phyloP scores from a whole-genome alignment of 2,797 vertebrate species.

The Danio kyathit region DNA sequence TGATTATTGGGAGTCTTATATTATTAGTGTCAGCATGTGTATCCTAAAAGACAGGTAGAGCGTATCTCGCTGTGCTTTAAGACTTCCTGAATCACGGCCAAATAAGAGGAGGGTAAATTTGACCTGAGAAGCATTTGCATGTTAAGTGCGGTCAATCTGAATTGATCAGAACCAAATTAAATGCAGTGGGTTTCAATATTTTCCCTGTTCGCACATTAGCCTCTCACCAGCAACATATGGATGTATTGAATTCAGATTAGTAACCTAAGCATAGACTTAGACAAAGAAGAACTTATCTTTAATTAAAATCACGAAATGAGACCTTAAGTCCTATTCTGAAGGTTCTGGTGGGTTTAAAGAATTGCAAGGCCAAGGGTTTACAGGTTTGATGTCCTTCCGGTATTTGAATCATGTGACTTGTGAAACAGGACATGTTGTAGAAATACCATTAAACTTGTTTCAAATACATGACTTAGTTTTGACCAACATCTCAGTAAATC shows the following conservation, averaged over 20 bases:
- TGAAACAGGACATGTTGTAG: background rate
- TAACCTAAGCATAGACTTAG: constrained; percentile 87
- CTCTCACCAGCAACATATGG: constrained; percentile 88
- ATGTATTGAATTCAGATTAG: constrained; percentile 97
- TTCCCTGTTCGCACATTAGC: constrained; percentile 89
- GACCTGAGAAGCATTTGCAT: constrained; percentile 89
- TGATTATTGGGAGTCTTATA: background rate
- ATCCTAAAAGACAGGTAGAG: constrained; percentile 11
- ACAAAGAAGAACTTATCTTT: constrained; percentile 96
- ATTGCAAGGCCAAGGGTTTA: constrained; percentile 40
- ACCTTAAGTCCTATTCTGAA: constrained; percentile 73
- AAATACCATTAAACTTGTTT: constrained; percentile 1
- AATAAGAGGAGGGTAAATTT: constrained; percentile 74
- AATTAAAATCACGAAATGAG: constrained; percentile 97
- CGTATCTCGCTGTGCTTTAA: constrained; percentile 5
- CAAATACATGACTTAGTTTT: too few relatives aligned
- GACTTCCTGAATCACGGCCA: constrained; percentile 68
- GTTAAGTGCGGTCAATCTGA: constrained; percentile 95
- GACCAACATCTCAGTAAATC: too few relatives aligned
- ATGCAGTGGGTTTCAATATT: constrained; percentile 91
- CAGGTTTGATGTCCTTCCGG: constrained; percentile 10
- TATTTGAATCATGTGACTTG: constrained; percentile 1
- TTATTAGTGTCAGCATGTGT: constrained; percentile 23
- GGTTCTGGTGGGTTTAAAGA: constrained; percentile 50
- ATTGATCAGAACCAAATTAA: constrained; percentile 92